phyloP scores from a whole-genome alignment of 2,113 vertebrate species.

The Carettochelys insculpta region DNA sequence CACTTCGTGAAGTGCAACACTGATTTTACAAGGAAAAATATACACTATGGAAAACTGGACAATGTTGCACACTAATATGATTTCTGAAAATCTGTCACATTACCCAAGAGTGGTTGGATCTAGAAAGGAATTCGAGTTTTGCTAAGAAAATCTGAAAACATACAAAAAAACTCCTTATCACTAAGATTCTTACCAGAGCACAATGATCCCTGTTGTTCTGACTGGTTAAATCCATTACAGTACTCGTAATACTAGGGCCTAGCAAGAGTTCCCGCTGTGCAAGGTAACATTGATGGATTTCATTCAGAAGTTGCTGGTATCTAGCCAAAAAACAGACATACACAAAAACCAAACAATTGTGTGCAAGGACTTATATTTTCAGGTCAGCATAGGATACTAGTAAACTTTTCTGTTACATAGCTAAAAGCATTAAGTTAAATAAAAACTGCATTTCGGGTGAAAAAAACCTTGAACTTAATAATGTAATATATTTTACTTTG shows the following conservation, averaged over 20 bases:
- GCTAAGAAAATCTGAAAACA: background rate
- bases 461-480: too few species aligned
- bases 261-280: constrained; percentile 93
- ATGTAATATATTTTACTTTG: background rate
- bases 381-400: background rate
- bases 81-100: background rate
- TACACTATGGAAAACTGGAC: background rate
- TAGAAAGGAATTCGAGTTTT: background rate
- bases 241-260: constrained; percentile 91
- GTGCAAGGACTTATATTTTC: background rate
- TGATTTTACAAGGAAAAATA: background rate
- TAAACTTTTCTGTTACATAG: background rate
- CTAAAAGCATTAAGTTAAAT: too few species aligned
- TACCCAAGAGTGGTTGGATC: background rate
- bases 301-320: constrained; percentile 91
- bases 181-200: constrained; percentile 85
- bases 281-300: constrained; percentile 96
- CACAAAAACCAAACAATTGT: background rate
- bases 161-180: background rate
- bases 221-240: constrained; percentile 93
- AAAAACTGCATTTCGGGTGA: too few species aligned
- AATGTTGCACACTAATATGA: background rate
- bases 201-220: constrained; percentile 97
- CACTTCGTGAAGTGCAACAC: background rate
- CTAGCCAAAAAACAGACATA: constrained; percentile 70